A percentile compares a stretch with the other conserved stretches of the same genome.
These are phyloP conservation scores for Sigmodon hispidus DNA, from an alignment of 2,113 vertebrate genomes.

Conservation along the genomic window DNA sequence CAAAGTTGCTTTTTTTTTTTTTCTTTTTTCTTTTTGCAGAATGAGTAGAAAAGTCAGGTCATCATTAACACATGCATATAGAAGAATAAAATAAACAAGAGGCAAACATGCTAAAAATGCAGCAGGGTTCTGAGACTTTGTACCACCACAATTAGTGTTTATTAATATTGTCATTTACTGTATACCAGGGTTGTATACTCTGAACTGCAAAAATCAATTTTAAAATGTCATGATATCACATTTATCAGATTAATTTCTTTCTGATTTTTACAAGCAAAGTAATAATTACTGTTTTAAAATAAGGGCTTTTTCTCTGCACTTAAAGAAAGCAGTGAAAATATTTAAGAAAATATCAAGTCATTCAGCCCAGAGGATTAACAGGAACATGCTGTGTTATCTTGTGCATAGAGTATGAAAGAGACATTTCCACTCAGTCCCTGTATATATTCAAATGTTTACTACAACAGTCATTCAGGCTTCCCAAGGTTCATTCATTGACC, in stretches of 20 bases:
- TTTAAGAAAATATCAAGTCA: not conserved
- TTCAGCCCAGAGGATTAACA: not conserved
- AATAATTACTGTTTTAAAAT: slow-evolving; percentile 2
- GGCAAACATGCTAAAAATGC: not conserved
- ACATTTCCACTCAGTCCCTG: not conserved
- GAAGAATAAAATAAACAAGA: not conserved
- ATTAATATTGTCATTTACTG: not conserved
- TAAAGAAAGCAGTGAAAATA: slow-evolving; percentile 34
- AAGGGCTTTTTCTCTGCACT: not conserved
- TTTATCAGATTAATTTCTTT: not conserved
- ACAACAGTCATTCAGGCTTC: not conserved
- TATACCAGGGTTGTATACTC: not conserved
- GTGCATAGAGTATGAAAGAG: not conserved
- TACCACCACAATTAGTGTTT: not conserved
- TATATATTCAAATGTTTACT: not conserved
- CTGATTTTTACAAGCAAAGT: not conserved
- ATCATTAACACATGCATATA: not conserved
- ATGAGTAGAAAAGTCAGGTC: not conserved
- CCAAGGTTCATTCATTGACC: not conserved
- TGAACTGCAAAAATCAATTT: slow-evolving; percentile 24
- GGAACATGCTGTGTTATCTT: not conserved
- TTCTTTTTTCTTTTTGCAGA: no score
- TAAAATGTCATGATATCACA: not conserved
- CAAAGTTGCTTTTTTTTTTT: not conserved
- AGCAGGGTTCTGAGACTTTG: not conserved